A percentile compares a stretch with the other conserved stretches of the same genome.
Evolutionary conservation across 2,888 invertebrate species (phyloP).

Genomic region (Limnephilus marmoratus): DNA sequence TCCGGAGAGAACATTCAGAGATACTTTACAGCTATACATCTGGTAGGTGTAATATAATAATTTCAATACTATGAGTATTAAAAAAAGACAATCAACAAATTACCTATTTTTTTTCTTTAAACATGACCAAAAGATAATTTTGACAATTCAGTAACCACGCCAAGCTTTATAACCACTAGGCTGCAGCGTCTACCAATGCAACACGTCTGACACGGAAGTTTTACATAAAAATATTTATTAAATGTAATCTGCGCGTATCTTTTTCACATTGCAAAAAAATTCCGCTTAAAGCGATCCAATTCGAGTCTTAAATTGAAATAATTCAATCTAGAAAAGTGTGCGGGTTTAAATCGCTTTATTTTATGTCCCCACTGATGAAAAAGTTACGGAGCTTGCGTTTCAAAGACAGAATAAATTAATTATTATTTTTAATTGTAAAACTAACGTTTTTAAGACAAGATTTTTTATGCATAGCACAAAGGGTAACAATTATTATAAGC

Average conservation of each 20-base stretch:
- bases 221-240: neutral
- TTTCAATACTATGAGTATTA: too few species aligned
- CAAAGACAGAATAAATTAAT: neutral
- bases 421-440: too few species aligned
- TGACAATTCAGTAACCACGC: neutral
- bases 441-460: too few species aligned
- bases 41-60: too few species aligned
- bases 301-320: slow-evolving; percentile 50
- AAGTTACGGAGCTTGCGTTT: neutral
- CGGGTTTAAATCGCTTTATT: slow-evolving; percentile 8
- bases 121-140: too few species aligned
- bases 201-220: neutral
- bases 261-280: neutral
- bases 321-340: slow-evolving; percentile 46
- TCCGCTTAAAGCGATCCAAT: slow-evolving; percentile 42
- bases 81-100: too few species aligned
- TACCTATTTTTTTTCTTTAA: too few species aligned
- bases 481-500: too few species aligned
- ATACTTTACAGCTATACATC: too few species aligned
- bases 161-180: neutral
- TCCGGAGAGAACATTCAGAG: too few species aligned
- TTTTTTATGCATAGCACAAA: too few species aligned
- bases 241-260: neutral
- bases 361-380: neutral
- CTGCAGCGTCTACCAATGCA: neutral